These are phyloP conservation scores for Gobius niger DNA, from an alignment of 2,113 vertebrate species.

Conservation along the genomic window DNA sequence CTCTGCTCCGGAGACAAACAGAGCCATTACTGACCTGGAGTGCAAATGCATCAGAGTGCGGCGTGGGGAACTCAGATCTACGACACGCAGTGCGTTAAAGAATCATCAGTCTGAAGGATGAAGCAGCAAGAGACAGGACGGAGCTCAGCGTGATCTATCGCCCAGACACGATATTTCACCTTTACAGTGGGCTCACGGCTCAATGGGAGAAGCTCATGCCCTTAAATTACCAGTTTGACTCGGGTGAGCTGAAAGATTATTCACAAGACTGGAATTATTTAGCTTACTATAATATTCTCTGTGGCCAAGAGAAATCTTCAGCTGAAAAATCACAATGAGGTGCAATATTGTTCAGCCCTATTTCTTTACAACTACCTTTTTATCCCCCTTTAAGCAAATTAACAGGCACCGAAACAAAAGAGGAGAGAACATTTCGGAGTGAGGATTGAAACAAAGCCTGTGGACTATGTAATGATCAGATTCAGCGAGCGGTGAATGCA, in stretches of 20 bases:
- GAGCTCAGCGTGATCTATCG: constrained; percentile 29
- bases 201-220: too few relatives aligned
- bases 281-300: too few relatives aligned
- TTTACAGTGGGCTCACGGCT: background rate
- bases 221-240: too few relatives aligned
- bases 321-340: too few relatives aligned
- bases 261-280: too few relatives aligned
- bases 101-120: constrained; percentile 19
- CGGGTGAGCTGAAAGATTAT: too few relatives aligned
- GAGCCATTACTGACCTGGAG: constrained; percentile 6
- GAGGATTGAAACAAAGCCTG: constrained; percentile 8
- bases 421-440: background rate
- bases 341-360: too few relatives aligned
- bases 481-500: constrained; percentile 27
- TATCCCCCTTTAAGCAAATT: background rate
- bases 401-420: background rate
- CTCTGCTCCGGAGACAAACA: background rate
- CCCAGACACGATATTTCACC: background rate
- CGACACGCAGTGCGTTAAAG: constrained; percentile 13
- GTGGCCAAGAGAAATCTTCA: too few relatives aligned
- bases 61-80: background rate
- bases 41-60: background rate
- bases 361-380: too few relatives aligned
- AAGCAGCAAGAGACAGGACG: constrained; percentile 6
- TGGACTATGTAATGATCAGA: constrained; percentile 29